These are phyloP conservation scores for Pangasius macronema DNA, from an alignment of 2,797 vertebrate genomes.

Conservation along the genomic window DNA sequence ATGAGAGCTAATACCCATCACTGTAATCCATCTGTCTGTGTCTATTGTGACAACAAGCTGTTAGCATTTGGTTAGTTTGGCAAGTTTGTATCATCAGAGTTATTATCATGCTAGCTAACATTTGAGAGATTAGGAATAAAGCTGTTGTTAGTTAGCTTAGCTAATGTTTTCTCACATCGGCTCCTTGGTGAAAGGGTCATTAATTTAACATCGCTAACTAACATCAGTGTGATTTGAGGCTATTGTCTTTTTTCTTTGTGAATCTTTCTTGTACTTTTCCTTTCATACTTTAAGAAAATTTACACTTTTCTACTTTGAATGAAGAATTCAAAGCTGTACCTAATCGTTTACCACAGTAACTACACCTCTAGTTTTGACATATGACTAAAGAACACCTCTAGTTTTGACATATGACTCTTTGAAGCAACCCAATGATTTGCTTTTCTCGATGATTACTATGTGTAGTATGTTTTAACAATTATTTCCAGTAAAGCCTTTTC, in stretches of 20 bases:
- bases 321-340: neutral
- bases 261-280: neutral
- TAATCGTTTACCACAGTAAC: neutral
- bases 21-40: neutral
- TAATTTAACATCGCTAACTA: neutral
- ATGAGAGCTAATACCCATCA: neutral
- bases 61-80: neutral
- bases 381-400: neutral
- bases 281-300: neutral
- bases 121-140: neutral
- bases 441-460: neutral
- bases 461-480: neutral
- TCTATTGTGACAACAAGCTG: neutral
- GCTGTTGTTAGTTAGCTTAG: too few relatives aligned
- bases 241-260: neutral
- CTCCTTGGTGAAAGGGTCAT: neutral
- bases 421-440: neutral
- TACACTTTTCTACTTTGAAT: neutral
- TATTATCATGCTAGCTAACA: neutral
- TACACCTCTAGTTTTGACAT: neutral
- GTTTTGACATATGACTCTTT: neutral
- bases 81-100: neutral
- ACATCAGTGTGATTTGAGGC: neutral
- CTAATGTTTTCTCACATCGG: neutral
- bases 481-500: neutral